Conservation (phyloP, 2,888 invertebrate genomes). For the Callyntrura guangdongensis region DNA sequence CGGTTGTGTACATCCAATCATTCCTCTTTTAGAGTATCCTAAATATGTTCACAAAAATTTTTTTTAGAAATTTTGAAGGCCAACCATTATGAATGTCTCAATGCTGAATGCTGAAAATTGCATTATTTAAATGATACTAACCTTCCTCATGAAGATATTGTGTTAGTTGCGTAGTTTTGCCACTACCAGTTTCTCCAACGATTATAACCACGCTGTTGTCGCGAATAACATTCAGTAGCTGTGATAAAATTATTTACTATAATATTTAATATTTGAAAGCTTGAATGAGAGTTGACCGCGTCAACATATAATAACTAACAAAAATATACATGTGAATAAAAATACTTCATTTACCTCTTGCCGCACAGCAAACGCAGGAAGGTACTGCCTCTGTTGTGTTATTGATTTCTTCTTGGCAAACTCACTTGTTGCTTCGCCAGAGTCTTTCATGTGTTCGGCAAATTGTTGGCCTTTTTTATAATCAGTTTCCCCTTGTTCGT, state of each 20-base stretch:
- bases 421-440: conserved; percentile 90
- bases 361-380: conserved; percentile 98
- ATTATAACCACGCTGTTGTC: conserved; percentile 98
- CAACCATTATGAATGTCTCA: too few species aligned
- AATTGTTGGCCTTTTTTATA: conserved; percentile 98
- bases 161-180: conserved; percentile 99
- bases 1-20: conserved; percentile 99
- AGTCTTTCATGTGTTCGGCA: conserved; percentile 95
- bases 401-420: conserved; percentile 95
- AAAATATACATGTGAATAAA: background rate
- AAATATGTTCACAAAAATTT: conserved; percentile 5
- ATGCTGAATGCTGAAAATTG: too few species aligned
- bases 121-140: conserved; percentile 22
- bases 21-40: conserved; percentile 93
- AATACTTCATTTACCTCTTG: conserved; percentile 89
- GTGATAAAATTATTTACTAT: conserved; percentile 70
- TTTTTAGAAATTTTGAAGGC: background rate
- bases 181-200: conserved; percentile 97
- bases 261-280: conserved; percentile 40
- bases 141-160: conserved; percentile 99
- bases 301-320: too few species aligned
- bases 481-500: conserved; percentile 92
- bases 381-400: conserved; percentile 94
- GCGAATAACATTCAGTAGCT: conserved; percentile 94
- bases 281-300: too few species aligned